Evolutionary conservation across 2,888 invertebrate genomes (phyloP).

Genomic region (Folsomia candida): DNA sequence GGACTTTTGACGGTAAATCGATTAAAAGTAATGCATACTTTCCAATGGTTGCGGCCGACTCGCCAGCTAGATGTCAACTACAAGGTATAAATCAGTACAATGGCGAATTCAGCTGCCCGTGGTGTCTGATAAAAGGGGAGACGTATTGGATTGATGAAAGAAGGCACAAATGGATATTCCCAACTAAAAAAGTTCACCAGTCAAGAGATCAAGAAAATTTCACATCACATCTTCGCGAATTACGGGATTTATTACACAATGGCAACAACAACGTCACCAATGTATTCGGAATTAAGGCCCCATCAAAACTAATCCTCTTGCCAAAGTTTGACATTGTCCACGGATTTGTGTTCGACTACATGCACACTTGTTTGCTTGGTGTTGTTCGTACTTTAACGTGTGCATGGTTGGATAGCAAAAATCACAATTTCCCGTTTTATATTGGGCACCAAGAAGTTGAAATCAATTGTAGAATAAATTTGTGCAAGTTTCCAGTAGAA

Average conservation of each 20-base stretch:
- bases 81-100: constrained; percentile 36
- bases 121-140: too few species aligned
- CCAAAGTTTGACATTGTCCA: too few species aligned
- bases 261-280: neutral
- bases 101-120: too few species aligned
- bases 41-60: constrained; percentile 13
- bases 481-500: too few species aligned
- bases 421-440: constrained; percentile 21
- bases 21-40: neutral
- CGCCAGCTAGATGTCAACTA: too few species aligned
- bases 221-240: neutral
- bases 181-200: neutral
- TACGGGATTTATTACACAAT: neutral
- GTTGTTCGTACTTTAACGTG: too few species aligned
- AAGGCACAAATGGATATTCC: too few species aligned
- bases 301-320: constrained; percentile 25
- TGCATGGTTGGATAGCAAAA: constrained; percentile 20
- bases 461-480: too few species aligned
- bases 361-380: too few species aligned
- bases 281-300: constrained; percentile 19
- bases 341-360: constrained; percentile 32
- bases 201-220: neutral
- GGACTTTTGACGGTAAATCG: neutral
- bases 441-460: too few species aligned
- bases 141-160: too few species aligned